Evolutionary conservation across 2,888 invertebrate species (phyloP), one percentile per base, ranked within the genome.

Genomic region (Sinohyriopsis cumingii): DNA sequence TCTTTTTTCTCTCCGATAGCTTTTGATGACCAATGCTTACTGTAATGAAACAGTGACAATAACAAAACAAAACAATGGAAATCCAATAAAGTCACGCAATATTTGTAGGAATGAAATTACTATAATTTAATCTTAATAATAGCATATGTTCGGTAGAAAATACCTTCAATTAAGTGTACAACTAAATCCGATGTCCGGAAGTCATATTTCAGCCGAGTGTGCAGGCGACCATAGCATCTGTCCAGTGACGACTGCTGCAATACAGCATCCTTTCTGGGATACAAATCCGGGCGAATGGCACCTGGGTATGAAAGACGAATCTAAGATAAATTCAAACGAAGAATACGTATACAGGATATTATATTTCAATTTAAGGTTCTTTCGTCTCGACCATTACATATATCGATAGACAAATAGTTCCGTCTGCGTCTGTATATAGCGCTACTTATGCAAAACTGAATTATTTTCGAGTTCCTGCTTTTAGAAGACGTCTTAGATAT

Each of bases 111-210:
- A 45, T 45, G 45, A 15, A 15, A 45, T 45, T 45, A 45, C 12
- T 45, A 12, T 45, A 45, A 12, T 22, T 9, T 9, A 19, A 59
- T 59, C 12, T 12, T 59, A 12, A 24, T 19, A 24, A 59, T 15
- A 12, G 3, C 22, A 12, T n/a, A 20, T 65, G 6, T 59, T 28
- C n/a, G 9, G 15, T 7, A 59, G 3, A 22, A 24, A 57, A 63
- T 75, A 95, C 95, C 95, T 93, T 96, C 96, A 90, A 96, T 96
- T 79, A 96, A 92, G 91, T 96, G 96, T n/a, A 96, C 94, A 79
- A 95, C 94, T 80, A 97, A 92, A 90, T 97, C 96, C 22, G 96
- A 96, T 77, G 95, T 93, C 89, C 96, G 95, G 86, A 96, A 96
- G 91, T 96, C 96, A 87, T 96, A 97, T 85, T 94, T 95, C 69